Base-by-base conservation (phyloP, 2,888 invertebrate genomes). In the Asteroscopus sphinx region DNA sequence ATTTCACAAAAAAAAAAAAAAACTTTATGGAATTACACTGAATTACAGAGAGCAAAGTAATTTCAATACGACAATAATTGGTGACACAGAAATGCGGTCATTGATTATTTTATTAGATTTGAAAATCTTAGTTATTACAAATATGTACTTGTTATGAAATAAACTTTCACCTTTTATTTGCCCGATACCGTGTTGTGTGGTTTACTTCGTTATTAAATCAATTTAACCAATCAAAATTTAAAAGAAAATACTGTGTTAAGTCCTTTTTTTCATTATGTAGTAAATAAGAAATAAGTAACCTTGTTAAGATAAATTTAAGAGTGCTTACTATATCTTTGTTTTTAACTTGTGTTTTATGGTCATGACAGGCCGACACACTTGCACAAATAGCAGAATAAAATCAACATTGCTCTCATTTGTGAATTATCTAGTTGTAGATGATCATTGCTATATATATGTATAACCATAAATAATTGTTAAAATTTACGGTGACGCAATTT, bases 271-370 rank as follows among this genome's bases (percentile, higher is more conserved):
- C 40, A 59, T 65, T 68, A 47, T 13, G 28, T 73, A 71, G 52
- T 59, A 15, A 57, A 25, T 71, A 65, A 56, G 49, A 15, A 57
- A 25, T 71, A 65, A 56, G 49, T 48, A 55, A 49, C 32, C 51
- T 71, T 58, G 55, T 60, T 64, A 67, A 57, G 69, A 64, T 76
- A 76, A 77, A 77, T 51, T 71, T 77, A 77, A 71, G 75, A 74
- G 59, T 77, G 75, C 59, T 62, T 65, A 67, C 25, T 55, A 49
- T 63, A 53, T 15, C 35, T 54, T 63, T 63, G 58, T 69, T 76
- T 53, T 47, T 60, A 32, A 47, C 16, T 54, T 51, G 33, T 54
- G 33, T 66, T 54, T 37, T 28, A 39, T 26, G 52, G 41, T 44
- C 46, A 55, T 21, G 40, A 33, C 42, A 45, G 51, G 39, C 61